Percentiles rank a stretch among this genome's conserved stretches.
phyloP scores from a whole-genome alignment of 2,888 invertebrate species.

The Drosophila demipolita region DNA sequence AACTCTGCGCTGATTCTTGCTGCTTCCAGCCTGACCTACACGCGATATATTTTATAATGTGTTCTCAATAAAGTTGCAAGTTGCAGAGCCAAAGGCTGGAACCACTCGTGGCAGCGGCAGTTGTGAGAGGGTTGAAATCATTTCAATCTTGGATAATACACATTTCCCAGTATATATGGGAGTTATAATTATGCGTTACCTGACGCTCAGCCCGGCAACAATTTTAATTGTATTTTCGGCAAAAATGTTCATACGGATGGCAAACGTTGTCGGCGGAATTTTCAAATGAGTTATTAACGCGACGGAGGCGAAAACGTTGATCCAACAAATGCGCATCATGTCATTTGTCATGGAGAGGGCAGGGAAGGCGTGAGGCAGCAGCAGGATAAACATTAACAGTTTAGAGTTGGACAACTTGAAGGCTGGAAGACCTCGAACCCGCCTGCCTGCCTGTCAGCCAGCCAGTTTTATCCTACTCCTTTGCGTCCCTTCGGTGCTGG shows the following conservation, averaged over 20 bases:
- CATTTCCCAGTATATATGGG: conserved; percentile 10
- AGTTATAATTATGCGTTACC: conserved; percentile 64
- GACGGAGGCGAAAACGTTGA: conserved; percentile 64
- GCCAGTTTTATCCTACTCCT: conserved; percentile 23
- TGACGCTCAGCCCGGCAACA: conserved; percentile 55
- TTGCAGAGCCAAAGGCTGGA: conserved; percentile 1
- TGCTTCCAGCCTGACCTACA: conserved; percentile 25
- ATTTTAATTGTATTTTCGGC: conserved; percentile 82
- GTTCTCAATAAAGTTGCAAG: conserved; percentile 28
- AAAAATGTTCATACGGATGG: conserved; percentile 58
- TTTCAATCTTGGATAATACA: conserved; percentile 30
- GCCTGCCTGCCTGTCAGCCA: conserved; percentile 3
- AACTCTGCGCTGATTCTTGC: conserved; percentile 5
- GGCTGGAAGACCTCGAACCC: conserved; percentile 39
- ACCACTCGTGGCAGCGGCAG: conserved; percentile 4
- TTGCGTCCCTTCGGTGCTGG: conserved; percentile 34
- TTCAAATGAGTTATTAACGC: conserved; percentile 83
- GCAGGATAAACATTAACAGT: conserved; percentile 37
- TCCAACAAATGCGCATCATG: conserved; percentile 73
- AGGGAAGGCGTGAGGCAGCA: conserved; percentile 34
- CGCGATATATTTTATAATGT: conserved; percentile 16
- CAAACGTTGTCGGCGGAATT: conserved; percentile 77
- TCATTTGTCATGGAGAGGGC: conserved; percentile 77
- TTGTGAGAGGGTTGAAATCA: conserved; percentile 60
- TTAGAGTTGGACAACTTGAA: conserved; percentile 52